Evolutionary conservation across 2,113 vertebrate species (phyloP).

Genomic region (Syrrhaptes paradoxus): DNA sequence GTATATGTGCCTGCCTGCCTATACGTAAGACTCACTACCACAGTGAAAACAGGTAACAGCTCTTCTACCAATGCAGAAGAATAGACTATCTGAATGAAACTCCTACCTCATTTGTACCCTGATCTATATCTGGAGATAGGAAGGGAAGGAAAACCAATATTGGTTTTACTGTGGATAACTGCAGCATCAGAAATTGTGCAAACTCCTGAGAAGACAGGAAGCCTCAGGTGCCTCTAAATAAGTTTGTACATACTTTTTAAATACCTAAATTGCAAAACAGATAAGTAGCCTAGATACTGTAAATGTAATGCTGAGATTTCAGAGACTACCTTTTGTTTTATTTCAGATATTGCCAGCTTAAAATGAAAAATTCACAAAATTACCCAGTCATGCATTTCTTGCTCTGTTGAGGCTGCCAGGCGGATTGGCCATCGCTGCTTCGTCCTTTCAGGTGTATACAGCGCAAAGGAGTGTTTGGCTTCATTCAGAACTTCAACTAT

Average conservation of each 20-base stretch:
- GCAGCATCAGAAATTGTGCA: neutral
- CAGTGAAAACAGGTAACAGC: neutral
- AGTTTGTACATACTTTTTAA: neutral
- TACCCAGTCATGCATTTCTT: slow-evolving; percentile 98
- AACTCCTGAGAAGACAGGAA: neutral
- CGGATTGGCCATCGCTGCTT: slow-evolving; percentile 94
- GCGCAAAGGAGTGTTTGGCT: slow-evolving; percentile 91
- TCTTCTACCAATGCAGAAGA: neutral
- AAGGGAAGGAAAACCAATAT: neutral
- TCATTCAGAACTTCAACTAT: slow-evolving; percentile 91
- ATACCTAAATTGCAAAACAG: neutral
- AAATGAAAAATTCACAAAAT: neutral
- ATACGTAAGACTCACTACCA: neutral
- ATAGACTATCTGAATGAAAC: neutral
- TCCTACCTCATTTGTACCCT: neutral
- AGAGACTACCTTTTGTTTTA: neutral
- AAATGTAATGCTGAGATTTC: neutral
- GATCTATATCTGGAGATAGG: neutral
- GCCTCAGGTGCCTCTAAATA: neutral
- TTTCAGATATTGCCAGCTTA: neutral
- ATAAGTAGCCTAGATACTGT: neutral
- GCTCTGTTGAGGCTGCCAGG: slow-evolving; percentile 88
- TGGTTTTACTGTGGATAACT: neutral
- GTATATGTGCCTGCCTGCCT: neutral
- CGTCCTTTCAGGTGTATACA: slow-evolving; percentile 92